A percentile compares a stretch with the other conserved stretches of the same genome.
Conservation (phyloP, 2,797 vertebrate genomes). For the Echiichthys vipera region DNA sequence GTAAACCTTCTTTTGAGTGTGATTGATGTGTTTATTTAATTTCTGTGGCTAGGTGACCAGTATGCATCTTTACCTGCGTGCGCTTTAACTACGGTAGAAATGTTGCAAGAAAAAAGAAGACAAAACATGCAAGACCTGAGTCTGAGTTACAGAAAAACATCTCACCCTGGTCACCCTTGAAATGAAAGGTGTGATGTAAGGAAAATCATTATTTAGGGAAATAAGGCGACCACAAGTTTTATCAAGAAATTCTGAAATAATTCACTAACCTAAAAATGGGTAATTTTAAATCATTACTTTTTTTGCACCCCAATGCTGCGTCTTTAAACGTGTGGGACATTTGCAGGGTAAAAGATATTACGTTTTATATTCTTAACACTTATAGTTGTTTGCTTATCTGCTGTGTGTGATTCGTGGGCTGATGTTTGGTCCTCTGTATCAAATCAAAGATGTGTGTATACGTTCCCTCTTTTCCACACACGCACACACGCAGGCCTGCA, state of each 20-base stretch:
- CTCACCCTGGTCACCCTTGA: background rate
- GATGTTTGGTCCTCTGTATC: background rate
- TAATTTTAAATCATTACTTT: accelerated
- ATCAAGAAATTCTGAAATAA: background rate
- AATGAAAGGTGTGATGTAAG: background rate
- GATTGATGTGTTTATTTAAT: background rate
- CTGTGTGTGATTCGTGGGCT: background rate
- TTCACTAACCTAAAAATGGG: background rate
- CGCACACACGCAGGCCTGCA: slow-evolving; percentile 18
- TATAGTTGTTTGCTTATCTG: background rate
- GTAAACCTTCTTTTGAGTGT: slow-evolving; percentile 68
- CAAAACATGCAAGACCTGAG: background rate
- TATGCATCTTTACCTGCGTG: background rate
- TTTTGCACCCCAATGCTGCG: background rate
- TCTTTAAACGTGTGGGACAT: background rate
- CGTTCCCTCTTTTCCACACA: slow-evolving; percentile 19
- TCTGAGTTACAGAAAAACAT: background rate
- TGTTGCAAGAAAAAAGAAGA: background rate
- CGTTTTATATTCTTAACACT: background rate
- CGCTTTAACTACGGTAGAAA: background rate
- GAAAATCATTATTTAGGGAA: background rate
- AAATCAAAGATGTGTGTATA: slow-evolving; percentile 30
- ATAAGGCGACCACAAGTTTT: background rate
- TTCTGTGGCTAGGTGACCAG: background rate
- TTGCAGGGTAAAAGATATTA: background rate